Base-by-base conservation (phyloP, 2,888 invertebrate species). In the Tenthredo distinguenda region DNA sequence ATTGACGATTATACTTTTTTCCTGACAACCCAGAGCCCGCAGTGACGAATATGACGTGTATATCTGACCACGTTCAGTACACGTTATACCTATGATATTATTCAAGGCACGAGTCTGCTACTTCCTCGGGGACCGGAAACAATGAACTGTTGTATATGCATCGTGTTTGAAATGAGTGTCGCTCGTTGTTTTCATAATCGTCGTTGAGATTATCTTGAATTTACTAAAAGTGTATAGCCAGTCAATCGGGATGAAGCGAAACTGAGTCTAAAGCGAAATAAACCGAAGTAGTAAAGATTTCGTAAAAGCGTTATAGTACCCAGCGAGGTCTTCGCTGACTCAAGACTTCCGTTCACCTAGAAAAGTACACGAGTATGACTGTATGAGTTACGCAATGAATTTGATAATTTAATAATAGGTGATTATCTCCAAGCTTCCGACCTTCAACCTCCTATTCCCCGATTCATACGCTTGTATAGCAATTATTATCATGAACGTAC, bases 101-200 rank as follows among this genome's bases (percentile, higher is more conserved):
- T 83, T 68, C 68, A 9, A 71, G 43, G 2, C 83, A 83, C 83
- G 83, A 26, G 47, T 47, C 26, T 18, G 68, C 9, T 1, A 50
- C 34, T 83, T 83, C 65, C 83, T 83, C 50, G 12, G 40, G 2
- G 50, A 83, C 83, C 83, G 83, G 83, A 83, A 83, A 71, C 50
- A 50, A 21, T 83, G 40, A 65, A 77, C 21, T 62, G 81, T 62
- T 81, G 47, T 31, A 68, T 31, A 68, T 43, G 68, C 68, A n/a
- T 43, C 40, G 62, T 37, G 62, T 4, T 40, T 62, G 21, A 21
- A 31, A 34, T 21, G 55, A 55, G 77, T 26, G 9, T 77, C 50
- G 55, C 34, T 77, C 34, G 31, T 50, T 76, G 47, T 76, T 76
- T 47, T 5, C n/a, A 37, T 40, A 31, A n/a, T 37, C 34, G 71